phyloP scores from a whole-genome alignment of 2,113 vertebrate genomes.

The Corvus hawaiiensis region DNA sequence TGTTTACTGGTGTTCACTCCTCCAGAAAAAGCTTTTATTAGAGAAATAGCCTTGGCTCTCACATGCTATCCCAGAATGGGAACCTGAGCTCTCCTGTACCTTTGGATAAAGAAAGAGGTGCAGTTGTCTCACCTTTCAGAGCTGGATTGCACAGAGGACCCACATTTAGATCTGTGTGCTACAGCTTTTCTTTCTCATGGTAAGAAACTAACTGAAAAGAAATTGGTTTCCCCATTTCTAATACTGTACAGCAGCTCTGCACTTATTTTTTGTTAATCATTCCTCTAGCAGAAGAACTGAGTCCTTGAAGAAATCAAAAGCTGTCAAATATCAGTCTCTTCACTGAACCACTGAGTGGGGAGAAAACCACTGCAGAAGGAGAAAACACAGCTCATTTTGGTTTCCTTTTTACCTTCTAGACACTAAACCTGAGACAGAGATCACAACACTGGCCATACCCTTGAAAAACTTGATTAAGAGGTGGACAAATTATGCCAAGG shows the following conservation, averaged over 20 bases:
- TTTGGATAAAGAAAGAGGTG: neutral
- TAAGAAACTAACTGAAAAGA: neutral
- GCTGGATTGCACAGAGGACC: neutral
- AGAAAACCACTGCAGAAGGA: neutral
- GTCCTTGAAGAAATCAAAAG: neutral
- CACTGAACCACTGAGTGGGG: neutral
- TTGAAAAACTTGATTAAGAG: constrained; percentile 8
- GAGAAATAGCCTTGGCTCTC: neutral
- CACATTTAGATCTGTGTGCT: neutral
- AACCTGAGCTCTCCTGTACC: neutral
- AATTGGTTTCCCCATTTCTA: neutral
- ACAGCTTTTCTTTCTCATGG: neutral
- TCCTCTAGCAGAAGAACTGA: neutral
- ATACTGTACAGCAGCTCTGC: neutral
- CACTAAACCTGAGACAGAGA: neutral
- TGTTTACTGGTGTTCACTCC: neutral
- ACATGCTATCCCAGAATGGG: neutral
- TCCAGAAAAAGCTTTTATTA: neutral
- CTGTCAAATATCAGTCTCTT: neutral
- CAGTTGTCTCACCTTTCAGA: neutral
- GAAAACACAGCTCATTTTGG: neutral
- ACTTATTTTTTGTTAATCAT: neutral
- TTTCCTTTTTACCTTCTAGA: neutral
- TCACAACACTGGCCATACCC: neutral
- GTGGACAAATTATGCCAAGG: neutral